Conservation (phyloP, 1,140 invertebrate species). For the Bombus waltoni region DNA sequence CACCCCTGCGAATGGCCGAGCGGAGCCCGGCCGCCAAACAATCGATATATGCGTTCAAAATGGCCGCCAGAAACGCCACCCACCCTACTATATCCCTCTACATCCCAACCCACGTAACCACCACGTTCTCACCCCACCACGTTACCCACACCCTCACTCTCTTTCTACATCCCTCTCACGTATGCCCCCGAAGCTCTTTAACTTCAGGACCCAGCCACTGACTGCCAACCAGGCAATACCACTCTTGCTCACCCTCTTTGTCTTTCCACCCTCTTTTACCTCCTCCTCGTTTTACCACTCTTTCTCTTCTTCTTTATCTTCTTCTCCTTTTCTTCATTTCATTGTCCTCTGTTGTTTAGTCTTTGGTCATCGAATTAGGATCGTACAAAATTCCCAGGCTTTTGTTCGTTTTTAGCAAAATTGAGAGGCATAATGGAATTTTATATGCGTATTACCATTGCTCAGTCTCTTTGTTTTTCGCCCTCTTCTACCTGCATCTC, state of each 20-base stretch:
- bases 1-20: conserved; percentile 81
- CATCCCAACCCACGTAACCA: conserved; percentile 60
- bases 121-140: conserved; percentile 48
- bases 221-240: conserved; percentile 75
- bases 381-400: no score
- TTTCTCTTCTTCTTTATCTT: conserved; percentile 26
- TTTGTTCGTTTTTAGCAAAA: no score
- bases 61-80: conserved; percentile 82
- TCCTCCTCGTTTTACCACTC: not conserved
- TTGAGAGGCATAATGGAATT: no score
- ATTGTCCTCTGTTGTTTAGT: not conserved
- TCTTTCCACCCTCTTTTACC: conserved; percentile 49
- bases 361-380: not conserved
- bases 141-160: conserved; percentile 51
- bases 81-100: conserved; percentile 73
- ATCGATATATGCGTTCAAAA: conserved; percentile 84
- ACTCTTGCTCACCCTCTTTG: conserved; percentile 52
- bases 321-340: not conserved
- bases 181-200: conserved; percentile 82
- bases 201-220: conserved; percentile 78
- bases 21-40: conserved; percentile 82
- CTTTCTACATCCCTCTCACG: conserved; percentile 78
- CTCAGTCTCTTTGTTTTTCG: no score
- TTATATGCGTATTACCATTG: no score
- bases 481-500: no score